These are phyloP conservation scores for Pseudotriccus pelzelni DNA, from an alignment of 2,797 vertebrate genomes.

Conservation along the genomic window DNA sequence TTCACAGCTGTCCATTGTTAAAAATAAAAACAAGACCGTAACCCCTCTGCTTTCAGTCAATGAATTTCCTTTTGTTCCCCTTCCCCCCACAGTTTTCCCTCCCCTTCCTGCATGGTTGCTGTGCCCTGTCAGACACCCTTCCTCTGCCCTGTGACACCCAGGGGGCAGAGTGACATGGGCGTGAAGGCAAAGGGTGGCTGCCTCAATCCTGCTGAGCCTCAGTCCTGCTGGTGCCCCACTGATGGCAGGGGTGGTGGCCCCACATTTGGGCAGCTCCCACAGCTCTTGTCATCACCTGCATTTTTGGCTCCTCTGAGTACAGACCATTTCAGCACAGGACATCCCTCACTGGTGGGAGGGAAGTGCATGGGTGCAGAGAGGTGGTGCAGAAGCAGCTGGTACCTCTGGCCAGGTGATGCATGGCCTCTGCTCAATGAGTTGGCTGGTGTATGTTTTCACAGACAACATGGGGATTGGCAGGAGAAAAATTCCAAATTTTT, in stretches of 20 bases:
- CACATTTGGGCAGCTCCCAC: accelerated
- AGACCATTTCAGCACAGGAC: accelerated
- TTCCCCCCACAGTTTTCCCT: background rate
- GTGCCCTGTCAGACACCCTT: background rate
- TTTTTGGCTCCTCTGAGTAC: background rate
- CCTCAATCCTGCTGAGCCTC: background rate
- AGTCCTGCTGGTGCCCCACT: accelerated
- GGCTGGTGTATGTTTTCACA: background rate
- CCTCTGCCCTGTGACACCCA: accelerated
- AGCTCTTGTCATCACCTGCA: background rate
- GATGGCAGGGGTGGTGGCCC: background rate
- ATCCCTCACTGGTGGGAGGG: accelerated
- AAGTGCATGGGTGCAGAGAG: background rate
- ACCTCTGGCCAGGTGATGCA: accelerated
- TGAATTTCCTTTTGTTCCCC: conserved; percentile 14
- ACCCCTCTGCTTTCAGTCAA: background rate
- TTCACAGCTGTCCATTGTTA: background rate
- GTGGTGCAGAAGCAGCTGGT: background rate
- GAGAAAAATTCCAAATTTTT: background rate
- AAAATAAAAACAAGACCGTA: conserved; percentile 26
- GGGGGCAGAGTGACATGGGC: accelerated
- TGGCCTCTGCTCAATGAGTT: background rate
- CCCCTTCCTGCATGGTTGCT: background rate
- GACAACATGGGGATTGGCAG: background rate
- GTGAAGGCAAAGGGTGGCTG: background rate